A percentile compares a stretch with the other conserved stretches of the same genome.
phyloP scores from a whole-genome alignment of 2,797 vertebrate genomes.

The Notolepis coatsorum region DNA sequence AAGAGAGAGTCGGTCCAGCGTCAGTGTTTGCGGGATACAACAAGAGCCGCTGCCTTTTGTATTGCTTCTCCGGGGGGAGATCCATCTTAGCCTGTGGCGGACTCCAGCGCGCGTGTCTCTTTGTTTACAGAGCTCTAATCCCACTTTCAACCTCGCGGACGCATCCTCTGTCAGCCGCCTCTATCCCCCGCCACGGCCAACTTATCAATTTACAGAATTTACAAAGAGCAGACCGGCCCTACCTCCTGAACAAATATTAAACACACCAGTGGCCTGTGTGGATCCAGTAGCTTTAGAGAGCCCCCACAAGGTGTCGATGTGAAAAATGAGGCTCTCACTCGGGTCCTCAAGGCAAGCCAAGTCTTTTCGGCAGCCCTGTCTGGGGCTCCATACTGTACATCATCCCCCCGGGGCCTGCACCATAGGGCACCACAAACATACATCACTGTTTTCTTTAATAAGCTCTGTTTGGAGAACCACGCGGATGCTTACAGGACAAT shows the following conservation, averaged over 20 bases:
- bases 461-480: constrained; percentile 75
- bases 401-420: constrained; percentile 58
- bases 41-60: constrained; percentile 49
- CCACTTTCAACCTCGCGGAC: constrained; percentile 74
- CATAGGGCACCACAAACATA: constrained; percentile 76
- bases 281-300: constrained; percentile 67
- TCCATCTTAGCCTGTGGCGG: constrained; percentile 63
- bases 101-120: constrained; percentile 64
- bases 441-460: constrained; percentile 82
- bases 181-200: constrained; percentile 68
- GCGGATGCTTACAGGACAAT: constrained; percentile 57
- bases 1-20: constrained; percentile 43
- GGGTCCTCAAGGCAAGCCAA: constrained; percentile 57
- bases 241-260: constrained; percentile 69
- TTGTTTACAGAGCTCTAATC: constrained; percentile 89
- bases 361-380: constrained; percentile 46
- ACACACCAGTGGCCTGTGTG: constrained; percentile 50
- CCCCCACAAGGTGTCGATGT: constrained; percentile 66
- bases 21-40: constrained; percentile 58
- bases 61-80: constrained; percentile 64
- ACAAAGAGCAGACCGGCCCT: constrained; percentile 72
- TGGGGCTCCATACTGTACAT: constrained; percentile 54
- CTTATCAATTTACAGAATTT: constrained; percentile 79
- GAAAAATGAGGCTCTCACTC: constrained; percentile 69
- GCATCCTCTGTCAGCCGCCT: constrained; percentile 64